Base-by-base conservation (phyloP, 1,140 invertebrate genomes). In the Cheumatopsyche charites region DNA sequence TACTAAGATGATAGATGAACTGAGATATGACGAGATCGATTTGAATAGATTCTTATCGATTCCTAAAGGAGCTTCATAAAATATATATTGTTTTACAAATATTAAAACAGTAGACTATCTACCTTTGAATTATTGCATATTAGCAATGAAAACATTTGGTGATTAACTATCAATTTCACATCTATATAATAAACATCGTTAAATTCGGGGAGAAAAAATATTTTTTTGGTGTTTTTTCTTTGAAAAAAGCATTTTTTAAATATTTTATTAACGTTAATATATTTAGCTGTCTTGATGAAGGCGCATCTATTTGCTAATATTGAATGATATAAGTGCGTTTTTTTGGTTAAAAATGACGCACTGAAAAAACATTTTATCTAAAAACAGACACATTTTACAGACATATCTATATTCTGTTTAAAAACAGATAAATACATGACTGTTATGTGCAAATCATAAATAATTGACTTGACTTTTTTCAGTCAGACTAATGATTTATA, bases 1-100 rank as follows among this genome's bases (percentile, higher is more conserved):
- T 68, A 68, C 66, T 68, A 43, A 63, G 63, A 68, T 68, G 49
- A 68, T 68, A 47, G 29, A 68, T 68, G 66, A 68, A 52, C 12
- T 55, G 49, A 49, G 9, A 66, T 42, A 66, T 66, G 63, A 47
- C 66, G 47, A 58, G 55, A 68, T 68, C 66, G 66, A 68, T 68
- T 68, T 68, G 66, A 68, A 68, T 55, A 68, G 66, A 68, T 25
- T 4, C 9, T 36, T 36, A 9, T 36, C 9, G 3, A 36, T 36
- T 36, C 9, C 29, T 36, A 36, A 36, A 36, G 29, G 29, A 36
- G 3, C 9, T 36, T 36, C 29, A 36, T 36, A 36, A 36, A 36
- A 36, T 36, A 36, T 36, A 36, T 36, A 36, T 36, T 36, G 29
- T 36, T 36, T 36, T 36, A n/a, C 17, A 21, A 26, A 63, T n/a